Evolutionary conservation across 2,113 vertebrate genomes (phyloP), one percentile per base, ranked within the genome.

Genomic region (Porphyrio hochstetteri): DNA sequence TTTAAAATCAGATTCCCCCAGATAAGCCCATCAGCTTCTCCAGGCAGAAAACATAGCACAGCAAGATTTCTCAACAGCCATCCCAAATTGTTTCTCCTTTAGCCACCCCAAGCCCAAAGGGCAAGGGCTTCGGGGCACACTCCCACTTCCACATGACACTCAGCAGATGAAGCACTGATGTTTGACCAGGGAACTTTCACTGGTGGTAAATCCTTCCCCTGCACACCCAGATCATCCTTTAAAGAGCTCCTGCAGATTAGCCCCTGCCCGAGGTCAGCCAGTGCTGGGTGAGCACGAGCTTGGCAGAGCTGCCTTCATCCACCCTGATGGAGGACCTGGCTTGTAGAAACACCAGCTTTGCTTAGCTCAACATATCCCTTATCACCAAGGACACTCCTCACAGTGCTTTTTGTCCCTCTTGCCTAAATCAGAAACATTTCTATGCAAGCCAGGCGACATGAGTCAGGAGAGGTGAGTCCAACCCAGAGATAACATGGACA

Each of bases 311-410:
- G 1, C 38, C 46, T 64, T 75, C 69, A 23, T 40, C 48, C 55
- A 13, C 56, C 33, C 15, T 11, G 0, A 0, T 14, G 33, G 42
- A 82, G 53, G 61, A 63, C 56, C 31, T 20, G 68, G 55, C n/a
- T 36, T 0, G 0, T 15, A 28, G 27, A 60, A 91, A 65, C 0
- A 0, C 57, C 36, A 13, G 79, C 16, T 40, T 69, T 15, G 53
- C 61, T 92, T 11, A 53, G 77, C 69, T 84, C 81, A 48, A 9
- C 82, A 31, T 6, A 70, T 4, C 55, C 48, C 60, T 82, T 76
- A 61, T 74, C 82, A 55, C 29, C 48, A 67, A 40, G 50, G 57
- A 64, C 53, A 25, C 36, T 28, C 53, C 71, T 79, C 78, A 7
- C 65, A 7, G 64, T 2, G 56, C 63, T 29, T 63, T 78, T 38